Base-by-base conservation (phyloP, 2,888 invertebrate species). In the Lepidocyrtoides sp. region DNA sequence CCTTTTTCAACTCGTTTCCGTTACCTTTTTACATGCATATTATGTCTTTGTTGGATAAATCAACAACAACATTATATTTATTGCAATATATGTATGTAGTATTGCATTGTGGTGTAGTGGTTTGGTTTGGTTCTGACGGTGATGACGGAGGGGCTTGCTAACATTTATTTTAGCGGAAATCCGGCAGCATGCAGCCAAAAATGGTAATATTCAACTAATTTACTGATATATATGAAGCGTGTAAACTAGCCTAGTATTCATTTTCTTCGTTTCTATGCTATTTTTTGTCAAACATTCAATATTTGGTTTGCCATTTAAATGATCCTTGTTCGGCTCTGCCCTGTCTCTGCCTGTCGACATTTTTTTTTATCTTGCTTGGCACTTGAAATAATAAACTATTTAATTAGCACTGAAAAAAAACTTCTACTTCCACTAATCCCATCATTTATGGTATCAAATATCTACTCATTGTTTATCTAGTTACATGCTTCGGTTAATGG, bases 151-250 rank as follows among this genome's bases (percentile, higher is more conserved):
- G 48, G 41, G 60, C 29, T 83, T 57, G 63, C 82, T 66, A 63
- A 29, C 44, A 20, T 36, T 36, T 36, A 36, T 82, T 83, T 81
- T 83, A 66, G 63, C 82, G 82, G 82, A 83, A 66, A 83, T 83
- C 82, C 82, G 82, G 82, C 82, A 83, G 41, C 26, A 66, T 5
- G 82, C 54, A 57, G 79, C 79, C 79, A 79, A 79, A 79, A 48
- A 51, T 44, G 41, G 0, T 5, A n/a, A 14, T 17, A 57, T 29
- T 57, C 17, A 48, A 23, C 48, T 48, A 48, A 48, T 75, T 75
- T n/a, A 75, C 23, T 12, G 48, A 48, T 48, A 75, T 72, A 7
- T 75, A 3, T 72, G 75, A 75, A 75, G 48, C 75, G 75, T 75
- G 75, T 75, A 75, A 75, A 26, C 14, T 12, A 60, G 14, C 14